These are phyloP conservation scores for Pyxicephalus adspersus DNA, from an alignment of 2,113 vertebrate genomes.

Conservation along the genomic window DNA sequence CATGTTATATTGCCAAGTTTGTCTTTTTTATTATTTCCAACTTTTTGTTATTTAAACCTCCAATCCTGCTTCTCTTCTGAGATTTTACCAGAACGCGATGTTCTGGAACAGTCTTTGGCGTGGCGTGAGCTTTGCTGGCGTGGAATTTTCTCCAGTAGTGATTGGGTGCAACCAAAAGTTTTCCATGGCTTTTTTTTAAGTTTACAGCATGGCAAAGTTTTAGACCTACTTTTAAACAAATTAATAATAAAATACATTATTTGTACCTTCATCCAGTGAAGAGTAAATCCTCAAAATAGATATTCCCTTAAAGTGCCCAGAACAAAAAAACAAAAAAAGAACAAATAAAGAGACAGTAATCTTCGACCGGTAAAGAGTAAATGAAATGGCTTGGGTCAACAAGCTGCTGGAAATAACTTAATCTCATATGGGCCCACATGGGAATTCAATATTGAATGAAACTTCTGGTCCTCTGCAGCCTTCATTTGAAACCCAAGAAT, in stretches of 20 bases:
- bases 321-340: background rate
- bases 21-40: background rate
- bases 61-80: slow-evolving; percentile 29
- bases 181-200: slow-evolving; percentile 13
- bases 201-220: slow-evolving; percentile 3
- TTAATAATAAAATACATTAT: background rate
- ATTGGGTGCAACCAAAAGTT: slow-evolving; percentile 28
- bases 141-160: slow-evolving; percentile 62
- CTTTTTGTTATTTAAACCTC: background rate
- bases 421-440: background rate
- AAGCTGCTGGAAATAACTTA: slow-evolving; percentile 18
- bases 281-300: slow-evolving; percentile 26
- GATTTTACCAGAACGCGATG: background rate
- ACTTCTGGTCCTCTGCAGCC: slow-evolving; percentile 16
- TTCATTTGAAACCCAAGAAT: background rate
- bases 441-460: slow-evolving; percentile 8
- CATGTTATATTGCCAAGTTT: slow-evolving; percentile 45
- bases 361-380: slow-evolving; percentile 24
- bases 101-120: slow-evolving; percentile 60
- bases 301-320: slow-evolving; percentile 52
- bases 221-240: slow-evolving; percentile 1
- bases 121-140: slow-evolving; percentile 63
- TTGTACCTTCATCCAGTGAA: slow-evolving; percentile 57
- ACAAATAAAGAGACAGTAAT: background rate
- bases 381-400: slow-evolving; percentile 50